Conservation (phyloP, 1,140 invertebrate genomes). For the Drosophila aff. region DNA sequence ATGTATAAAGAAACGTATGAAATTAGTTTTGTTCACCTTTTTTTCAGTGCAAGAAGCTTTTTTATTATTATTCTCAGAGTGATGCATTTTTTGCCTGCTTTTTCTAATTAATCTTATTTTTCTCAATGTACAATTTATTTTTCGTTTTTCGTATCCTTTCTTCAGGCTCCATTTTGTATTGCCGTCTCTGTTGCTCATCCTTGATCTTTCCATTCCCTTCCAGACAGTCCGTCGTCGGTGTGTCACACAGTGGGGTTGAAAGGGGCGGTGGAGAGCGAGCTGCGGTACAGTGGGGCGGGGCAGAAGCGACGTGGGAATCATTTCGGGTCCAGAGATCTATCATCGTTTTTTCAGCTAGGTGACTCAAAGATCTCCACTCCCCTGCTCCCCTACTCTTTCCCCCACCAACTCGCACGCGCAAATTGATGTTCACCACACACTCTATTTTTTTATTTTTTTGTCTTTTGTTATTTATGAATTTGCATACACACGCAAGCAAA, state of each 20-base stretch:
- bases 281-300: conserved; percentile 29
- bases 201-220: conserved; percentile 31
- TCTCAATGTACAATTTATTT: not conserved
- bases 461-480: conserved; percentile 73
- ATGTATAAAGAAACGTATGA: not conserved
- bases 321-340: conserved; percentile 41
- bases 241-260: not conserved
- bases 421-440: conserved; percentile 48
- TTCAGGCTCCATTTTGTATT: conserved; percentile 47
- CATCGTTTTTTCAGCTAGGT: conserved; percentile 49
- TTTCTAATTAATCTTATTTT: not conserved
- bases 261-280: not conserved
- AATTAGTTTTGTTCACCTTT: not conserved
- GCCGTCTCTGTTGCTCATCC: conserved; percentile 14
- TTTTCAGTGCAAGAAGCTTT: not conserved
- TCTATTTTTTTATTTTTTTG: conserved; percentile 13
- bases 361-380: conserved; percentile 62
- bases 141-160: conserved; percentile 8
- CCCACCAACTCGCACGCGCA: conserved; percentile 21
- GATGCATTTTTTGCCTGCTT: not conserved
- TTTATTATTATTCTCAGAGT: not conserved
- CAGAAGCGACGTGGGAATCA: conserved; percentile 41
- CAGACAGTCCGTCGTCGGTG: conserved; percentile 43
- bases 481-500: conserved; percentile 72
- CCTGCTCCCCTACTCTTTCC: not conserved